Base-by-base conservation (phyloP, 2,113 vertebrate genomes). In the Hassar affinis region DNA sequence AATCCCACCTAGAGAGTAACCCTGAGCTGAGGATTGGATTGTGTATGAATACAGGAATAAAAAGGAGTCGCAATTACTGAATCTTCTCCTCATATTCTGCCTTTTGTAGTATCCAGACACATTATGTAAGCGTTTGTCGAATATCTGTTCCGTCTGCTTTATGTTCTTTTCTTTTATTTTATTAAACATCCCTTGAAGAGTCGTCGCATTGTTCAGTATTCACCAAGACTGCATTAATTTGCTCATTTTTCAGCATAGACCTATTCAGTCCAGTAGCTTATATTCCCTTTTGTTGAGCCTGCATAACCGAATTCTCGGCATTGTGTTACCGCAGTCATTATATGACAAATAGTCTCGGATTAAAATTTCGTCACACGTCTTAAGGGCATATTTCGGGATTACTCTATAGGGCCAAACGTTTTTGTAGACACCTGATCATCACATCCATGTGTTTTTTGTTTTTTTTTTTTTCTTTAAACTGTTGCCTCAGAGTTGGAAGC, bases 121-220 rank as follows among this genome's bases (percentile, higher is more conserved):
- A 75, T 52, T 75, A 30, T 75, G 15, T 75, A 51, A 76, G 49
- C 49, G 27, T 76, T 76, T 33, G 9, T 54, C 54, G 4, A 33
- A 9, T 52, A 33, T 33, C 72, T 54, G 17, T 54, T 20, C 27
- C 49, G 54, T 35, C 35, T 18, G 35, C 12, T 54, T 49, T 49
- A 15, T n/a, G n/a, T n/a, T n/a, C n/a, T n/a, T n/a, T n/a, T n/a
- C n/a, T 71, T 72, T 75, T 75, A 52, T 51, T 75, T 51, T 30
- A 52, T 15, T 30, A 75, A 22, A 30, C 49, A 74, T 75, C 27
- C 15, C 27, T 52, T 20, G n/a, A 74, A 74, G n/a, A 75, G 27
- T 33, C 33, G 15, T 33, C 11, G 69, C 45, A 74, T 71, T 30
- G n/a, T 52, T 75, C 30, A 51, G 0, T 75, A 33, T 35, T 8